Evolutionary conservation across 1,140 invertebrate genomes (phyloP).

Genomic region (Panagrolaimus sp.): DNA sequence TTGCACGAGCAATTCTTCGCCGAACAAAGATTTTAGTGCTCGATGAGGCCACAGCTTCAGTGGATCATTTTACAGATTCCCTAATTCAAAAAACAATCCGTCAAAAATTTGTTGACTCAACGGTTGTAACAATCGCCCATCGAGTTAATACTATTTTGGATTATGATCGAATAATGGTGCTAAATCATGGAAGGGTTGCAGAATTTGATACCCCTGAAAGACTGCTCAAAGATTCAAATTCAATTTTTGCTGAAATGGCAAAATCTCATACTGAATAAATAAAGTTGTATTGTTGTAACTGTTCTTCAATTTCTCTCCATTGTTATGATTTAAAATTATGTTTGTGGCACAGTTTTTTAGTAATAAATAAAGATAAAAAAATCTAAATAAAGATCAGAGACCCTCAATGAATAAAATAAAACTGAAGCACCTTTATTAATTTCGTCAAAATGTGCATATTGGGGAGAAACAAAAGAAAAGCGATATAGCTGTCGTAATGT

Average conservation of each 20-base stretch:
- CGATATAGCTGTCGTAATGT: no score
- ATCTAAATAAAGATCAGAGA: no score
- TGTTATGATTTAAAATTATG: no score
- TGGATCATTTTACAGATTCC: constrained; percentile 28
- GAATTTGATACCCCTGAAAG: constrained; percentile 71
- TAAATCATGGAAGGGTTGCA: constrained; percentile 70
- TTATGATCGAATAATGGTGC: constrained; percentile 63
- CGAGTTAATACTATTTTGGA: constrained; percentile 75
- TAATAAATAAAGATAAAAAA: no score
- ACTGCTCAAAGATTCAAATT: constrained; percentile 63
- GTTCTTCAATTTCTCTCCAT: no score
- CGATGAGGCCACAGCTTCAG: constrained; percentile 71
- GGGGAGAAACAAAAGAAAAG: no score
- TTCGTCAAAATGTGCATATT: no score
- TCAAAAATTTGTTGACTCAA: constrained; percentile 59
- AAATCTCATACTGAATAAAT: constrained; percentile 16
- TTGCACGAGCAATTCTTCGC: constrained; percentile 65
- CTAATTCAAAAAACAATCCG: constrained; percentile 48
- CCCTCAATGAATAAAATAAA: no score
- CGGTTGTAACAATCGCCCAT: constrained; percentile 72
- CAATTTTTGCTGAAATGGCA: constrained; percentile 54
- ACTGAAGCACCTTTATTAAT: no score
- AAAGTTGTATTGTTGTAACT: no score
- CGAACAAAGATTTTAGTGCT: constrained; percentile 67
- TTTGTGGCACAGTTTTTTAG: no score